Conservation (phyloP, 2,113 vertebrate genomes). For the Leucoraja erinaceus region DNA sequence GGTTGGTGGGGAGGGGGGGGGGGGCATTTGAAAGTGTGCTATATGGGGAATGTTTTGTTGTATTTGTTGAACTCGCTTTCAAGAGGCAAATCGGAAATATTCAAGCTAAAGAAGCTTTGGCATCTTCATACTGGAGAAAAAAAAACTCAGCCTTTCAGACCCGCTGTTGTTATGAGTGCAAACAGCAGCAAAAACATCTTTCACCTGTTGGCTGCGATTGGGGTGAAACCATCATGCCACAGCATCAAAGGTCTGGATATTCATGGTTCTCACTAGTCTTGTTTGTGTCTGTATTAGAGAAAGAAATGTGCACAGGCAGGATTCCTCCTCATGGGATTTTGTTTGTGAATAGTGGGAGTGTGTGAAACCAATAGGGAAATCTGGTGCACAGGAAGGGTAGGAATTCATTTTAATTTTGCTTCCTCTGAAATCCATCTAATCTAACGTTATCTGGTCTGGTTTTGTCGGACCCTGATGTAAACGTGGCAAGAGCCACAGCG, state of each 20-base stretch:
- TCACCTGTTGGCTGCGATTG: neutral
- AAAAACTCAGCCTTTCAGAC: neutral
- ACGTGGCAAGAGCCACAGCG: neutral
- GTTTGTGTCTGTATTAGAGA: neutral
- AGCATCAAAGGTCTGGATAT: neutral
- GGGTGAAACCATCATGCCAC: neutral
- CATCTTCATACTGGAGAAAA: neutral
- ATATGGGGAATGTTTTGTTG: neutral
- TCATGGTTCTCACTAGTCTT: neutral
- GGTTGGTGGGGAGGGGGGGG: neutral
- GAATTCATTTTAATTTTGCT: neutral
- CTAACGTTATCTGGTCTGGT: neutral
- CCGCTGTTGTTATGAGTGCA: neutral
- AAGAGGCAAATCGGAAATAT: neutral
- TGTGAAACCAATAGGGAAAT: neutral
- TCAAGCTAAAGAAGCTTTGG: neutral
- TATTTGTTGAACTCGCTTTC: neutral
- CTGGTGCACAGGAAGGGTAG: neutral
- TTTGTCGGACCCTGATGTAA: neutral
- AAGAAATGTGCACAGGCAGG: neutral
- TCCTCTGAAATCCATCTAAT: neutral
- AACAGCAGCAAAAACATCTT: neutral
- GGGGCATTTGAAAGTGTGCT: neutral
- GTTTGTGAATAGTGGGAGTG: neutral
- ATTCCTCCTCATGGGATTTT: too few relatives aligned